Conservation (phyloP, 2,888 invertebrate species). For the Cremastobaeus sp. region DNA sequence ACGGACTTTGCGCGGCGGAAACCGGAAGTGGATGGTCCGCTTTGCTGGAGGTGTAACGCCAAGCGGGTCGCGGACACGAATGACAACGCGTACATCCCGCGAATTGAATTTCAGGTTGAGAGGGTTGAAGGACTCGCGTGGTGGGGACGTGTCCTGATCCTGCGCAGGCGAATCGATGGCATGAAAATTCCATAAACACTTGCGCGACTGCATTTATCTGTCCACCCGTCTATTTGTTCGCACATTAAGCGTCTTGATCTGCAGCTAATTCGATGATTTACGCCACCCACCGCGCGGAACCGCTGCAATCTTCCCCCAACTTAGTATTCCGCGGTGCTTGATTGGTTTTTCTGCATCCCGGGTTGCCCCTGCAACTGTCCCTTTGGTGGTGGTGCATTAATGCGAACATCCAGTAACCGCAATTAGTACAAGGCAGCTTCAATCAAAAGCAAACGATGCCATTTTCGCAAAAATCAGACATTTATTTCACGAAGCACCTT, state of each 20-base stretch:
- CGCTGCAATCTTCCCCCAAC: slow-evolving; percentile 11
- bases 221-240: slow-evolving; percentile 32
- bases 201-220: slow-evolving; percentile 34
- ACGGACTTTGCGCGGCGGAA: no score
- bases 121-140: slow-evolving; percentile 47
- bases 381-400: no score
- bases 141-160: slow-evolving; percentile 56
- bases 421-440: no score
- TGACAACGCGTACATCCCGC: slow-evolving; percentile 57
- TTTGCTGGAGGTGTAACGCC: slow-evolving; percentile 43
- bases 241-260: slow-evolving; percentile 52
- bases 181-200: slow-evolving; percentile 50
- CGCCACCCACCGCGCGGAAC: slow-evolving; percentile 19
- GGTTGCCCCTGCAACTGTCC: slow-evolving; percentile 20
- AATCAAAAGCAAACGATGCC: no score
- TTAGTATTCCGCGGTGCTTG: not conserved
- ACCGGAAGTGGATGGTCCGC: slow-evolving; percentile 42
- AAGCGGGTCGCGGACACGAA: slow-evolving; percentile 58
- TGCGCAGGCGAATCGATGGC: slow-evolving; percentile 51
- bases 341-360: no score
- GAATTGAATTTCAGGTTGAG: slow-evolving; percentile 51
- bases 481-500: no score
- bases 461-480: no score
- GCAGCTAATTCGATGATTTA: slow-evolving; percentile 45
- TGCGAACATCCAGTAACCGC: no score